Conservation (phyloP, 2,113 vertebrate species). For the Aptenodytes forsteri region DNA sequence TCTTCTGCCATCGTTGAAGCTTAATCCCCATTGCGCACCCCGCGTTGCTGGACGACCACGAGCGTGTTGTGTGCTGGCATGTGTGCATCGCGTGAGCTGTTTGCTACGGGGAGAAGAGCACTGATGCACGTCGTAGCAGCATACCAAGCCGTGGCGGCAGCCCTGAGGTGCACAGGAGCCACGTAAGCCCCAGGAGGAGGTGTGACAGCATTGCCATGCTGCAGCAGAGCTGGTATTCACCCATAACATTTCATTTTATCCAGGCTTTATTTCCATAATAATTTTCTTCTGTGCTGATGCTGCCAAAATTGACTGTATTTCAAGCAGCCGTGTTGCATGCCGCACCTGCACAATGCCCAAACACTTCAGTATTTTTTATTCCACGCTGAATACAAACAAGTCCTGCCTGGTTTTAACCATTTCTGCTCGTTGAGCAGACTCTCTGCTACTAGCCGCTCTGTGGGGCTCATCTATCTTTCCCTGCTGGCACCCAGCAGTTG, state of each 20-base stretch:
- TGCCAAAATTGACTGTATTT: background rate
- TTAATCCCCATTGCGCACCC: accelerated
- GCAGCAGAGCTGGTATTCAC: background rate
- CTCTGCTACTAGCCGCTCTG: background rate
- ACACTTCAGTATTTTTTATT: background rate
- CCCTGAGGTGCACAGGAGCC: background rate
- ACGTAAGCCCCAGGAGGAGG: background rate
- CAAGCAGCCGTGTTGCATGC: background rate
- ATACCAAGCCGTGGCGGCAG: background rate
- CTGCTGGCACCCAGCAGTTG: background rate
- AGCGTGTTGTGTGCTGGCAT: too few species aligned
- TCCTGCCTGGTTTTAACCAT: background rate
- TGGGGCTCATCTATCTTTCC: background rate
- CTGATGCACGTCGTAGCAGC: accelerated
- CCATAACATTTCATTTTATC: background rate
- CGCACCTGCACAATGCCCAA: background rate
- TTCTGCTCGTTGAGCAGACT: background rate
- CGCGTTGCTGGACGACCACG: accelerated
- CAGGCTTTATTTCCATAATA: background rate
- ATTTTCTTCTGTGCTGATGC: background rate
- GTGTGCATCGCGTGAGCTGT: accelerated
- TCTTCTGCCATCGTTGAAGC: too few species aligned
- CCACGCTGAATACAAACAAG: background rate
- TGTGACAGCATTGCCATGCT: background rate
- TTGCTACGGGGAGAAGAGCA: accelerated